Percentiles rank a stretch among this genome's conserved stretches.
These are phyloP conservation scores for Diachrysia chrysitis DNA, from an alignment of 2,888 invertebrate genomes.

Conservation along the genomic window DNA sequence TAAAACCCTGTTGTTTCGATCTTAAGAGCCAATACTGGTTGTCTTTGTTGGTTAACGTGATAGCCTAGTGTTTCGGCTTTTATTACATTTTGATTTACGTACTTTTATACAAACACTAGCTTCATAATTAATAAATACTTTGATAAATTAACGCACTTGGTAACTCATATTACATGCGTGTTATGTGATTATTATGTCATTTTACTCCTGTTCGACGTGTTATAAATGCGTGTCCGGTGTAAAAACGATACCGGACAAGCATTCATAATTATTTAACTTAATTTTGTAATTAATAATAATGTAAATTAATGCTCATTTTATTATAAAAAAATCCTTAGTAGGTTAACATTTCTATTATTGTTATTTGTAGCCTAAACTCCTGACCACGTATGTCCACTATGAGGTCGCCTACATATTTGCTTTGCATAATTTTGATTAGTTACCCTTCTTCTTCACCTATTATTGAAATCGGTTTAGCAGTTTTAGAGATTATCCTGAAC, in stretches of 20 bases:
- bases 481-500: not conserved
- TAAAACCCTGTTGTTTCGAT: constrained; percentile 29
- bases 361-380: no score
- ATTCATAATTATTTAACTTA: not conserved
- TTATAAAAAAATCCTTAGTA: no score
- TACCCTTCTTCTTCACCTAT: no score
- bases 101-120: not conserved
- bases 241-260: not conserved
- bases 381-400: no score
- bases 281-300: no score
- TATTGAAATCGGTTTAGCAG: not conserved
- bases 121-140: constrained; percentile 1
- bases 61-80: not conserved
- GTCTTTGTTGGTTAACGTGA: not conserved
- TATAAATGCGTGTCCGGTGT: not conserved
- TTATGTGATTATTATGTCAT: not conserved
- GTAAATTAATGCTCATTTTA: not conserved
- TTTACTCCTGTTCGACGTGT: not conserved
- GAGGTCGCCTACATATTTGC: no score
- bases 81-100: not conserved
- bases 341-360: no score
- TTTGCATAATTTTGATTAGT: no score
- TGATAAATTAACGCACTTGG: not conserved
- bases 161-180: constrained; percentile 2
- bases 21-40: not conserved